Base-by-base conservation (phyloP, 2,888 invertebrate genomes). In the Neoitamus cyanurus region DNA sequence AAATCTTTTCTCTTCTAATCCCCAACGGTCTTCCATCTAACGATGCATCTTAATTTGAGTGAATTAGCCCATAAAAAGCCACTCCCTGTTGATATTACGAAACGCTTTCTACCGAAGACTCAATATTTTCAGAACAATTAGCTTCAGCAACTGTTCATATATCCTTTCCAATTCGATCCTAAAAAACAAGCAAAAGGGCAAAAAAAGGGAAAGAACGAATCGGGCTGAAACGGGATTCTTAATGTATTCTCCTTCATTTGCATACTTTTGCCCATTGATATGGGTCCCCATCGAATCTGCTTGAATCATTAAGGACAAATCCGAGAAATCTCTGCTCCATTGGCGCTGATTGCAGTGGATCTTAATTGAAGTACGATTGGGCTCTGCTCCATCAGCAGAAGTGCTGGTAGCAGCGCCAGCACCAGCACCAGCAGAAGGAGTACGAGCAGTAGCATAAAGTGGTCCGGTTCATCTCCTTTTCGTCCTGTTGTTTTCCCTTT, bases 311-410 rank as follows among this genome's bases (percentile, higher is more conserved):
- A 42, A 77, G 31, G 30, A 77, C 20, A 37, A 31, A 20, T 36
- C 36, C 48, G 31, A 25, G 37, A 75, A 75, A 75, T 36, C 75
- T 36, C 34, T 37, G 46, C 20, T 46, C 46, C 34, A 77, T 77
- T 77, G 46, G 28, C 4, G 42, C 31, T 42, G 77, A 77, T 46
- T 77, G 77, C 77, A 77, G 20, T 77, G 46, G 77, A 77, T 77
- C 77, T 46, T 77, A 77, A 77, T 77, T 75, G 75, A 37, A 42
- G 46, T 42, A 46, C 25, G 42, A 46, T 37, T 75, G 48, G 46
- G 46, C 30, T 77, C 15, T 77, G 42, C 77, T 30, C n/a, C 46
- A 46, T 77, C 77, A 77, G 77, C 77, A 77, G 3, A 42, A 77
- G 30, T 46, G 13, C 13, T 20, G 9, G 2, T 4, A 48, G 15